Conservation (phyloP, 1,140 invertebrate species). For the Araneus ventricosus region DNA sequence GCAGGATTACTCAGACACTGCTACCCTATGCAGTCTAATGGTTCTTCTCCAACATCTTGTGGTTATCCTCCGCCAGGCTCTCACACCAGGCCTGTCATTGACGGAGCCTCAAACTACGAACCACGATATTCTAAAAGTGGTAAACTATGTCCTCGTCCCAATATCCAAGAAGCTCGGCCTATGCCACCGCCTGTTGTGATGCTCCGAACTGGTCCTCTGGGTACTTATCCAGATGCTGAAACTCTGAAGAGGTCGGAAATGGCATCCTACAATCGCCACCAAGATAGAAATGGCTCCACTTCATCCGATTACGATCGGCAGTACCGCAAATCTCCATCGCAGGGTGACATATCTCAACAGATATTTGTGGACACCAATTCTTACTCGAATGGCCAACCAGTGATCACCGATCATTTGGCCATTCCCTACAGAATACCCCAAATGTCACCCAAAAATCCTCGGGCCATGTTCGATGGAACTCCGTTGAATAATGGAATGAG, state of each 20-base stretch:
- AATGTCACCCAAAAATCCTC: conserved; percentile 25
- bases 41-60: neutral
- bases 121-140: conserved; percentile 68
- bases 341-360: conserved; percentile 41
- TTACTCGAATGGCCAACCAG: conserved; percentile 34
- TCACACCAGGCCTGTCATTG: neutral
- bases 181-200: conserved; percentile 56
- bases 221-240: conserved; percentile 58
- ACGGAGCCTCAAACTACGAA: conserved; percentile 41
- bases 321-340: neutral
- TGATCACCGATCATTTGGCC: conserved; percentile 19
- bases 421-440: conserved; percentile 55
- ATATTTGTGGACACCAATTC: conserved; percentile 60
- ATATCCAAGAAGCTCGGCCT: conserved; percentile 1
- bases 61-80: neutral
- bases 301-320: conserved; percentile 26
- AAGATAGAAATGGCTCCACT: conserved; percentile 7
- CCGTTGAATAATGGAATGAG: conserved; percentile 21
- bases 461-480: neutral
- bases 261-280: conserved; percentile 27
- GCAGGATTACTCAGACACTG: conserved; percentile 16
- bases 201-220: conserved; percentile 65
- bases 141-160: conserved; percentile 34
- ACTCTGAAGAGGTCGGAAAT: conserved; percentile 42
- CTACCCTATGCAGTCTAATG: conserved; percentile 13